A percentile compares a stretch with the other conserved stretches of the same genome.
Evolutionary conservation across 2,888 invertebrate genomes (phyloP).

Genomic region (Cheilosia grossa): DNA sequence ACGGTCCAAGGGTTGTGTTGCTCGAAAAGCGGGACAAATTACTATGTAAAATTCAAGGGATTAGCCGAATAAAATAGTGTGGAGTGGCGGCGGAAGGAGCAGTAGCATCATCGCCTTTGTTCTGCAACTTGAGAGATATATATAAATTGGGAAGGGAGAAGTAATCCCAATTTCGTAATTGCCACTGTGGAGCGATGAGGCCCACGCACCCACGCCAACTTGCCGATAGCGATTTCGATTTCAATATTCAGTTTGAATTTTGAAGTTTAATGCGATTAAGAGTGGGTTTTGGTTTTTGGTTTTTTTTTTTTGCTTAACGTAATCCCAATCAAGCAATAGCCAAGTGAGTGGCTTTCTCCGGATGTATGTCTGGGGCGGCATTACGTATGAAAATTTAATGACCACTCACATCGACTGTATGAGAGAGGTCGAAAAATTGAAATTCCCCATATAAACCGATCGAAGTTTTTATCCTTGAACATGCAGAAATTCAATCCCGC

Average conservation of each 20-base stretch:
- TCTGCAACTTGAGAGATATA: background rate
- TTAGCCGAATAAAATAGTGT: constrained; percentile 27
- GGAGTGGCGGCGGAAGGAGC: background rate
- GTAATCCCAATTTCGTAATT: constrained; percentile 44
- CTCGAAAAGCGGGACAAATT: constrained; percentile 49
- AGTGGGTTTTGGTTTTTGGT: background rate
- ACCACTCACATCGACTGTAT: constrained; percentile 28
- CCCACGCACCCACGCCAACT: too few relatives aligned
- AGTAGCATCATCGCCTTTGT: background rate
- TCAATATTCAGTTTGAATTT: constrained; percentile 42
- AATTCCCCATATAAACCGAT: constrained; percentile 27
- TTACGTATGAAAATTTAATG: constrained; percentile 45
- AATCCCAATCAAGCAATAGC: constrained; percentile 23
- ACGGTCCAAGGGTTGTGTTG: constrained; percentile 48
- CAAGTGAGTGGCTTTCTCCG: constrained; percentile 7
- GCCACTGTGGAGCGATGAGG: background rate
- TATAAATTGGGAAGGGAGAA: constrained; percentile 2
- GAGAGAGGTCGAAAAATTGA: constrained; percentile 10
- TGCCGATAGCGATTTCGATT: constrained; percentile 11
- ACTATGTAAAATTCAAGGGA: constrained; percentile 26
- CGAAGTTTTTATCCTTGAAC: background rate
- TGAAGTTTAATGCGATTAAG: constrained; percentile 46
- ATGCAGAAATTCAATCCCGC: background rate
- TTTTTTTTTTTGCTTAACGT: constrained; percentile 1
- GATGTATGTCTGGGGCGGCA: background rate